Base-by-base conservation (phyloP, 2,113 vertebrate species). In the Thalassoma bifasciatum region DNA sequence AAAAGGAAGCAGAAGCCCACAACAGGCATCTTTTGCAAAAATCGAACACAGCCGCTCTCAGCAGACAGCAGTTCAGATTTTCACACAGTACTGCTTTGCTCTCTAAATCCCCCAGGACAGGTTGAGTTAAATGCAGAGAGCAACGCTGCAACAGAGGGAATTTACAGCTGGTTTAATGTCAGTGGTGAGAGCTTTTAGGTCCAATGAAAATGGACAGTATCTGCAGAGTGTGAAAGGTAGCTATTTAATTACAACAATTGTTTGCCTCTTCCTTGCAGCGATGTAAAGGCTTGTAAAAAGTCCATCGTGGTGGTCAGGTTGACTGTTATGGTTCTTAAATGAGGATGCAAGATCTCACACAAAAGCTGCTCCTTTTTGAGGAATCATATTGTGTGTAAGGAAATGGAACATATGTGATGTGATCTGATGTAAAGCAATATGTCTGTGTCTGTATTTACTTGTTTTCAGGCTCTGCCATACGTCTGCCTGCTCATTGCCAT, bases 401-500 rank as follows among this genome's bases (percentile, higher is more conserved):
- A 16, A 23, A 30, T 53, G 19, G 12, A 42, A 12, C 26, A 11
- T 17, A 14, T 56, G 30, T 56, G 52, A 56, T 44, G 13, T 30
- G 26, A 42, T 53, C 14, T 47, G 26, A 21, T 47, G 19, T n/a
- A 14, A 2, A 5, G 14, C 70, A 8, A 24, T 36, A 22, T 56
- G 52, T 85, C 36, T 50, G 34, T 61, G 53, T 66, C 12, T 22
- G 12, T 64, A 14, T 88, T 4, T 66, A 16, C 76, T 60, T 77
- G 67, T 62, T 72, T 78, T 58, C 91, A 99, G 96, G 97, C 98
- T 5, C 92, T 99, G 89, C 98, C 98, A 1, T 99, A 99, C 0
- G 97, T 99, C 86, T 99, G 96, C 84, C 96, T 99, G 53, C 96
- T 99, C 77, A 99, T 99, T 36, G 97, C 98, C 74, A 99, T 99